Percentiles rank a stretch among this genome's conserved stretches.
These are phyloP conservation scores for Halocaridina rubra DNA, from an alignment of 2,888 invertebrate species.

Conservation along the genomic window DNA sequence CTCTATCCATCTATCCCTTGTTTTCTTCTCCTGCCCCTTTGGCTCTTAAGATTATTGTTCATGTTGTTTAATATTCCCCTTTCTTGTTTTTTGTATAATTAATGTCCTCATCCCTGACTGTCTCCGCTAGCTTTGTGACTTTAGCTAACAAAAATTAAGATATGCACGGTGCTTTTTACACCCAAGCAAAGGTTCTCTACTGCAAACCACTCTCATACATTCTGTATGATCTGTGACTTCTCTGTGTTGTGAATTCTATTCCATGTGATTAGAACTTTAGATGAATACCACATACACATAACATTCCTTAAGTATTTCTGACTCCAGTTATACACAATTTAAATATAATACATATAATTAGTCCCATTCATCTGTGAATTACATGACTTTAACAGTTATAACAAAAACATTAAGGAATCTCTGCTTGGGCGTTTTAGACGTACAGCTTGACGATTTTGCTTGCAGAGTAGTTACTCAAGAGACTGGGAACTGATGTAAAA, in stretches of 20 bases:
- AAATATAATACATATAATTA: too few relatives aligned
- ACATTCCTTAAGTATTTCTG: too few relatives aligned
- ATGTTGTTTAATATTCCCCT: neutral
- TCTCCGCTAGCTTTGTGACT: slow-evolving; percentile 51
- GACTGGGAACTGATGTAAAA: slow-evolving; percentile 12
- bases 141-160: slow-evolving; percentile 21
- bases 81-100: slow-evolving; percentile 12
- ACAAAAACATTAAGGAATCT: too few relatives aligned
- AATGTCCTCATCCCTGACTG: slow-evolving; percentile 42
- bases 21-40: neutral
- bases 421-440: slow-evolving; percentile 45
- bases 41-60: neutral
- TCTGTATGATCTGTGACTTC: too few relatives aligned
- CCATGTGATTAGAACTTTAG: too few relatives aligned
- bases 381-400: too few relatives aligned
- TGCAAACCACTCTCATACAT: too few relatives aligned
- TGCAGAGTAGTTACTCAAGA: slow-evolving; percentile 43
- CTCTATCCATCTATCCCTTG: neutral
- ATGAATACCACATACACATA: too few relatives aligned
- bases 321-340: too few relatives aligned
- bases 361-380: too few relatives aligned
- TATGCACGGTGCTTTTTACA: slow-evolving; percentile 40
- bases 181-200: slow-evolving; percentile 38
- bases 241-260: too few relatives aligned
- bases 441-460: slow-evolving; percentile 42